Evolutionary conservation across 2,888 invertebrate species (phyloP).

Genomic region (Halocaridina rubra): DNA sequence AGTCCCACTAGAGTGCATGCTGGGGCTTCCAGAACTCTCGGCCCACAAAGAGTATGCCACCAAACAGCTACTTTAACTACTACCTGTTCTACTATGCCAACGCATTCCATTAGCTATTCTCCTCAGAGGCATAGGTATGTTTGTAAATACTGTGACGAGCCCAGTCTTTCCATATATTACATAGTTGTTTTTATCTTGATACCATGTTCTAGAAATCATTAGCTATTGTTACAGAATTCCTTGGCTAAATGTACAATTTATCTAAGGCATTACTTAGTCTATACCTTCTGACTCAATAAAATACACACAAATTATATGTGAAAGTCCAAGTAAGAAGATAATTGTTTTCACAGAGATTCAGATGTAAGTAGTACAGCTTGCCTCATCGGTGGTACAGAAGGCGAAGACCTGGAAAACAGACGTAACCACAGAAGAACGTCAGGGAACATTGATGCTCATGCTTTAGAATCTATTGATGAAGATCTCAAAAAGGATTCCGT

Average conservation of each 20-base stretch:
- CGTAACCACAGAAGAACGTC: not conserved
- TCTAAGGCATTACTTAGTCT: not conserved
- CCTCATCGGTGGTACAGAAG: not conserved
- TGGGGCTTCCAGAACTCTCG: not conserved
- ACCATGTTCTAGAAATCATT: not conserved
- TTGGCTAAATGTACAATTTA: not conserved
- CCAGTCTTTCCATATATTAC: not conserved
- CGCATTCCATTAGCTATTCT: not conserved
- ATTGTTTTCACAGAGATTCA: not conserved
- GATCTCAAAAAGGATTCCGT: not conserved
- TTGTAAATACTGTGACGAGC: not conserved
- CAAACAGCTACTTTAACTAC: not conserved
- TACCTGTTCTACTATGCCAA: not conserved
- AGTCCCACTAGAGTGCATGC: not conserved
- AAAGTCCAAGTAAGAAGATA: not conserved
- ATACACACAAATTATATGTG: not conserved
- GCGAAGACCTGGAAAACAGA: not conserved
- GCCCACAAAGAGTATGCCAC: too few relatives aligned
- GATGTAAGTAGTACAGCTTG: not conserved
- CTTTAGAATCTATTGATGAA: not conserved
- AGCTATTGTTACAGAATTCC: too few relatives aligned
- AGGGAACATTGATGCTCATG: not conserved
- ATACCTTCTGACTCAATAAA: not conserved
- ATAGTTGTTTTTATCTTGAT: not conserved
- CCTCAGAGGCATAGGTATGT: not conserved